phyloP scores from a whole-genome alignment of 1,140 invertebrate species.

The Drosophila trapezifrons region DNA sequence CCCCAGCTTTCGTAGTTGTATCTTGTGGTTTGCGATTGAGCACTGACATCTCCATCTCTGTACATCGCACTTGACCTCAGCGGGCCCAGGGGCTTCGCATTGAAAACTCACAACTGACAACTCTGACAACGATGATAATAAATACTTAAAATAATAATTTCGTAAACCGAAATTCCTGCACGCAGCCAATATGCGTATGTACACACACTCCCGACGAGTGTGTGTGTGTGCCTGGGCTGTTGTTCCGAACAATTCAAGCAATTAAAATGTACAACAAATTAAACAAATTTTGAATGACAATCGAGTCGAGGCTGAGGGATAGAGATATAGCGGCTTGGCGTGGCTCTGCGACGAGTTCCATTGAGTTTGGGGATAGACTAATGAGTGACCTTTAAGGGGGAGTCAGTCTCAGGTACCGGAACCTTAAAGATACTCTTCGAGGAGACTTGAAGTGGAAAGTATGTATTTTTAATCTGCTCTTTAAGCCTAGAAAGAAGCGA shows the following conservation, averaged over 20 bases:
- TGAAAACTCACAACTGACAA: conserved; percentile 44
- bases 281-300: conserved; percentile 75
- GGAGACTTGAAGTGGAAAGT: background rate
- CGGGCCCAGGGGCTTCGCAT: conserved; percentile 49
- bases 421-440: background rate
- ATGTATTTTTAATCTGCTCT: background rate
- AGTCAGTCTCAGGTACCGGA: background rate
- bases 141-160: conserved; percentile 58
- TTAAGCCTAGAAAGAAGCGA: too few species aligned
- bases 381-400: conserved; percentile 33
- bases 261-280: conserved; percentile 76
- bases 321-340: conserved; percentile 26
- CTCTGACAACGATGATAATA: conserved; percentile 48
- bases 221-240: conserved; percentile 11
- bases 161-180: conserved; percentile 70
- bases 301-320: conserved; percentile 42
- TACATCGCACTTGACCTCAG: conserved; percentile 65
- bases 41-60: conserved; percentile 35
- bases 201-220: conserved; percentile 32
- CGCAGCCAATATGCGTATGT: conserved; percentile 42
- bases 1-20: conserved; percentile 10
- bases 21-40: conserved; percentile 67
- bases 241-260: conserved; percentile 55
- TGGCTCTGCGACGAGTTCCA: conserved; percentile 15
- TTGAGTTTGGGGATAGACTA: conserved; percentile 21